Percentiles rank a stretch among this genome's conserved stretches.
phyloP scores from a whole-genome alignment of 2,113 vertebrate species.

The Sturnus vulgaris region DNA sequence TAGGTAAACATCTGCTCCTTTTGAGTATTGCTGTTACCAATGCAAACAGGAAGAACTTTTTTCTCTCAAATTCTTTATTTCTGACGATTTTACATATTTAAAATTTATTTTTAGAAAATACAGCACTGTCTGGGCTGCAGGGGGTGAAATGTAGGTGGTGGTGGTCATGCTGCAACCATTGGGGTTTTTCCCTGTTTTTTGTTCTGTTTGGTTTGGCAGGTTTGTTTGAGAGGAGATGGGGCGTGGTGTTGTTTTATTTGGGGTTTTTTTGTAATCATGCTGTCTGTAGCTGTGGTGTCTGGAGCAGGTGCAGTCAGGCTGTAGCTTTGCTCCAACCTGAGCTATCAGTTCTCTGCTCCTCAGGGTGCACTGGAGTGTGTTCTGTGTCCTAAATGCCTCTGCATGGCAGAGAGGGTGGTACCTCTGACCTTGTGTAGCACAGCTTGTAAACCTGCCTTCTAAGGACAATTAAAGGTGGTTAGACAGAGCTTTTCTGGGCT shows the following conservation, averaged over 20 bases:
- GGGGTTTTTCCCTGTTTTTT: background rate
- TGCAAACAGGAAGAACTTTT: background rate
- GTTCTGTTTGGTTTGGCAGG: background rate
- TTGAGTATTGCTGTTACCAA: background rate
- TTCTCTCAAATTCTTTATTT: background rate
- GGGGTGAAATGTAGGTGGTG: background rate
- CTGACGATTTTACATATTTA: background rate
- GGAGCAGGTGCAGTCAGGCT: background rate
- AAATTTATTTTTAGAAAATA: background rate
- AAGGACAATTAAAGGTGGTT: background rate
- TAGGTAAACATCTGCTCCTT: background rate
- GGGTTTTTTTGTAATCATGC: background rate
- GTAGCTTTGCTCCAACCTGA: background rate
- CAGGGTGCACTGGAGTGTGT: background rate
- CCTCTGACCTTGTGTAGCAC: background rate
- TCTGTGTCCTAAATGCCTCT: background rate
- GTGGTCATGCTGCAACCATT: background rate
- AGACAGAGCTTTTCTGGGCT: background rate
- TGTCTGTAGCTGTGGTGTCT: background rate
- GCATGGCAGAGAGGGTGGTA: rapidly evolving
- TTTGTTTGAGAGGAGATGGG: too few species aligned
- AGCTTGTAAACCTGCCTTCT: background rate
- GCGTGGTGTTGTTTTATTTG: background rate
- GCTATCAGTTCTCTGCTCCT: background rate
- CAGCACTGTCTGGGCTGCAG: background rate